phyloP scores from a whole-genome alignment of 30 jellyfish, hydroid and myxozoan species.

The Phacellophora camtschatica region DNA sequence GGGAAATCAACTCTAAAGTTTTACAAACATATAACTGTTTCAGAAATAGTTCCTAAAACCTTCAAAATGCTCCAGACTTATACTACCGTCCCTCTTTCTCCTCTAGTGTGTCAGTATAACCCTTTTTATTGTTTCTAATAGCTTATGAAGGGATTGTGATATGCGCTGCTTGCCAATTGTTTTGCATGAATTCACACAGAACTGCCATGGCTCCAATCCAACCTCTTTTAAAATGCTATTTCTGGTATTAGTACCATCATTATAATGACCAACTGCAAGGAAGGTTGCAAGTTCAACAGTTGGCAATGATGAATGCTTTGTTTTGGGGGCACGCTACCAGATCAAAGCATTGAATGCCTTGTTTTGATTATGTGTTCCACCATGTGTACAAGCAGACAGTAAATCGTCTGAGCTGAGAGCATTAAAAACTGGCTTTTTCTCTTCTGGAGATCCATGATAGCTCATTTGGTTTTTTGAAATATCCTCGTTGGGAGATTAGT shows the following conservation, averaged over 20 bases:
- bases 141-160: neutral
- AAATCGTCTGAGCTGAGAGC: neutral
- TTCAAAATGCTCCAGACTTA: constrained; percentile 23
- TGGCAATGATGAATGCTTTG: neutral
- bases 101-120: neutral
- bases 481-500: no score
- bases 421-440: neutral
- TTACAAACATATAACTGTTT: no score
- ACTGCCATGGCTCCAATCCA: neutral
- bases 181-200: neutral
- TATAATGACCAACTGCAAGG: neutral
- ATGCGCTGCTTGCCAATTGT: neutral
- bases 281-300: neutral
- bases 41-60: no score
- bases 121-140: neutral
- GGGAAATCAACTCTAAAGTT: no score
- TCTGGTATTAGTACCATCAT: neutral
- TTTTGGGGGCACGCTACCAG: constrained; percentile 3
- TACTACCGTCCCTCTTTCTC: constrained; percentile 14
- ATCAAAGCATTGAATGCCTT: constrained; percentile 3
- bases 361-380: constrained; percentile 22
- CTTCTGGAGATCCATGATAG: no score
- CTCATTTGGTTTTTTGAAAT: no score
- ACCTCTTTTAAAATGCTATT: neutral
- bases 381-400: neutral